Conservation (phyloP, 1,140 invertebrate species). For the Hylaeus anthracinus region DNA sequence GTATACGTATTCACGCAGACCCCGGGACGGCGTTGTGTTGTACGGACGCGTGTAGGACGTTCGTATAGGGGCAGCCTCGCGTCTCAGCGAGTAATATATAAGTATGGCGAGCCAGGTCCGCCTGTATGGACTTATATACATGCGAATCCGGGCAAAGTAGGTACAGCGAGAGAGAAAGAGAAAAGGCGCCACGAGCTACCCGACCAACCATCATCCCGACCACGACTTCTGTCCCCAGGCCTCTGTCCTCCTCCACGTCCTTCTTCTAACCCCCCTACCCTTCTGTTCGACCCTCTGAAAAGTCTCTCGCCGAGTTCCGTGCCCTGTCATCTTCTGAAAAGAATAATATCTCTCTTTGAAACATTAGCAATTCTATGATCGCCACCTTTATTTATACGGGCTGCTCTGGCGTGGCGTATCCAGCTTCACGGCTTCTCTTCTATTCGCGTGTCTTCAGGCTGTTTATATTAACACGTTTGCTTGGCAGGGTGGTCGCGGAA, state of each 20-base stretch:
- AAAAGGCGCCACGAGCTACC: slow-evolving; percentile 43
- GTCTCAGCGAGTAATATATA: slow-evolving; percentile 61
- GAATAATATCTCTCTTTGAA: slow-evolving; percentile 73
- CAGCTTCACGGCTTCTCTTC: slow-evolving; percentile 17
- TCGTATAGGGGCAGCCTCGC: slow-evolving; percentile 19
- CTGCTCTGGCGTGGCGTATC: slow-evolving; percentile 23
- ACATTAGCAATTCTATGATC: slow-evolving; percentile 77
- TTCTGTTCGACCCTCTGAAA: slow-evolving; percentile 55
- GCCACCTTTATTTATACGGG: slow-evolving; percentile 69
- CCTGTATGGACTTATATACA: slow-evolving; percentile 50
- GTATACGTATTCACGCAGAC: slow-evolving; percentile 65
- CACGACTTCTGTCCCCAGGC: slow-evolving; percentile 5
- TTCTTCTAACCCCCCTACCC: slow-evolving; percentile 27
- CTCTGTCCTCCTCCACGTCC: slow-evolving; percentile 4
- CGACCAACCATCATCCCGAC: slow-evolving; percentile 44
- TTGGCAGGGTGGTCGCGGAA: slow-evolving; percentile 29
- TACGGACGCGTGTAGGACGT: slow-evolving; percentile 27
- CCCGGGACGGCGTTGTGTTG: slow-evolving; percentile 40
- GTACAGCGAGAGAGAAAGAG: slow-evolving; percentile 9
- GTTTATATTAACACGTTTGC: slow-evolving; percentile 41
- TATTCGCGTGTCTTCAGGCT: slow-evolving; percentile 36
- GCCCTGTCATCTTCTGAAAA: slow-evolving; percentile 68
- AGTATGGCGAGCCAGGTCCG: slow-evolving; percentile 43
- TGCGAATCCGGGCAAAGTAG: slow-evolving; percentile 50
- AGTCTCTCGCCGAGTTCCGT: slow-evolving; percentile 49